A percentile compares a stretch with the other conserved stretches of the same genome.
Evolutionary conservation across 2,113 vertebrate species (phyloP).

Genomic region (chimpanzee (Pan troglodytes)): DNA sequence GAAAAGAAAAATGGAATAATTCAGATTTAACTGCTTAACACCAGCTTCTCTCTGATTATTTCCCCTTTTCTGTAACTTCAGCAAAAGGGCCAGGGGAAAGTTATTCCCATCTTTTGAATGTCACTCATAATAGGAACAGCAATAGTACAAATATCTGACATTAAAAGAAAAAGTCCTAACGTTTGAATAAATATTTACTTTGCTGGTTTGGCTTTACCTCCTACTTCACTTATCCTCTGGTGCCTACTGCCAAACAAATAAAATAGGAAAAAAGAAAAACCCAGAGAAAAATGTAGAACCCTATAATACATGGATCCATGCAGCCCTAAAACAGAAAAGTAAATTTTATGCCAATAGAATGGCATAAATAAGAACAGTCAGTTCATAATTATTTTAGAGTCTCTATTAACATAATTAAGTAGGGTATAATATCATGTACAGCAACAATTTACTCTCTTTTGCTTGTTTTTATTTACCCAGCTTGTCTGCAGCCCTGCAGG

Average conservation of each 20-base stretch:
- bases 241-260: not conserved
- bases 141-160: not conserved
- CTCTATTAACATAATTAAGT: conserved; percentile 60
- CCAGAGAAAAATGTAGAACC: not conserved
- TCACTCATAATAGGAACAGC: not conserved
- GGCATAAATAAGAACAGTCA: conserved; percentile 6
- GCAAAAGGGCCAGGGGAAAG: not conserved
- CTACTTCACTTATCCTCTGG: not conserved
- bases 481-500: conserved; percentile 42
- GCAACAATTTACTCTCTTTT: conserved; percentile 43
- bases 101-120: not conserved
- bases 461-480: conserved; percentile 62
- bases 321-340: not conserved
- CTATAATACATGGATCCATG: not conserved
- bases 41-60: not conserved
- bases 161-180: not conserved
- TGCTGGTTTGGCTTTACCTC: not conserved
- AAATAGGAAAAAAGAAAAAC: not conserved
- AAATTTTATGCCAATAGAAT: not conserved
- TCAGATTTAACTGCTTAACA: not conserved
- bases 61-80: not conserved
- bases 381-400: conserved; percentile 59
- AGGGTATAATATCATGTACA: conserved; percentile 32
- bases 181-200: not conserved
- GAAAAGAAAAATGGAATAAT: not conserved